Evolutionary conservation across 1,140 invertebrate genomes (phyloP).

Genomic region (Hesperophylax magnus): DNA sequence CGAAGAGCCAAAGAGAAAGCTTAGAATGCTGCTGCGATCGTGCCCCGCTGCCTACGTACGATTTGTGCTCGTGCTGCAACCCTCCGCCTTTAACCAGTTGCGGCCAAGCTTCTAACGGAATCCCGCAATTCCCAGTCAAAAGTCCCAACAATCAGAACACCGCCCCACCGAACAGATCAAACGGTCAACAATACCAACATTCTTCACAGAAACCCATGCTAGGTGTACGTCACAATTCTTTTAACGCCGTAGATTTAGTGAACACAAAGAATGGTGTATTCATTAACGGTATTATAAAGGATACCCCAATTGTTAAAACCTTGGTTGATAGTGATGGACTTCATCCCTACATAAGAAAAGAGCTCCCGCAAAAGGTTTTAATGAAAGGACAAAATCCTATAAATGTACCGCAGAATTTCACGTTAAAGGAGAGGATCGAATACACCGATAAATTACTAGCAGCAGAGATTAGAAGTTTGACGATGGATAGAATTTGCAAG

Average conservation of each 20-base stretch:
- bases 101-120: constrained; percentile 3
- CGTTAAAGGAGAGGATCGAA: constrained; percentile 68
- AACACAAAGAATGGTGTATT: constrained; percentile 46
- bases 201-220: constrained; percentile 29
- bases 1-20: constrained; percentile 66
- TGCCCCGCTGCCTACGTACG: constrained; percentile 36
- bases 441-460: constrained; percentile 70
- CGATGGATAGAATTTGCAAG: constrained; percentile 63
- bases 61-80: constrained; percentile 47
- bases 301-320: constrained; percentile 66
- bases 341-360: constrained; percentile 69
- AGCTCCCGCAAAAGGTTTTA: constrained; percentile 62
- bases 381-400: constrained; percentile 62
- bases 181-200: constrained; percentile 35
- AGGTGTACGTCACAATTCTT: constrained; percentile 65
- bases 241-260: constrained; percentile 62
- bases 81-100: constrained; percentile 11
- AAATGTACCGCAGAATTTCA: constrained; percentile 58
- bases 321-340: constrained; percentile 66
- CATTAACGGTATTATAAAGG: constrained; percentile 60
- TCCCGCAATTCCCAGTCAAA: background rate
- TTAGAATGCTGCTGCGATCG: constrained; percentile 65
- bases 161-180: constrained; percentile 17
- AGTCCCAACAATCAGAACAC: background rate
- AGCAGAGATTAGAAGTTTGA: constrained; percentile 67